Evolutionary conservation across 2,797 vertebrate genomes (phyloP), one percentile per base, ranked within the genome.

Genomic region (Scolopax rusticola): DNA sequence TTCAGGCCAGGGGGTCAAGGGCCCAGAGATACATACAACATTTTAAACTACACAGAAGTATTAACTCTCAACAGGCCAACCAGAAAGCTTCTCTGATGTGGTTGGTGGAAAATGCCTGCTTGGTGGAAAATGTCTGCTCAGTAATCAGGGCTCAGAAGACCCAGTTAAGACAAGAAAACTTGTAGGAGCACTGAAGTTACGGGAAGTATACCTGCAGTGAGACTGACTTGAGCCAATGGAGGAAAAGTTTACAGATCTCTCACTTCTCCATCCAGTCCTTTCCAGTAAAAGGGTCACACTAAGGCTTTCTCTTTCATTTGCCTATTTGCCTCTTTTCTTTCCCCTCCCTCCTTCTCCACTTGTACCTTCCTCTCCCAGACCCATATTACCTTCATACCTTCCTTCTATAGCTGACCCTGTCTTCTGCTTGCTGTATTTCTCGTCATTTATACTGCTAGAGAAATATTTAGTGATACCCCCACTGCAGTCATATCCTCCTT

Each of bases 191-290:
- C 40, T 18, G 28, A 80, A 59, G 33, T 59, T 64, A 64, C 0
- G 0, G 27, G 17, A 5, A 33, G 27, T n/a, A 60, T 14, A 71
- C 15, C 17, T 38, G 19, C 32, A 76, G 3, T 1, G 1, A 28
- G 41, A 63, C n/a, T 51, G 43, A 59, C 36, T 56, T 51, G 17
- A 43, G 36, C 17, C 74, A 69, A 33, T 14, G 10, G 30, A 51
- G 12, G 32, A 40, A 40, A 40, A 40, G 19, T 33, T 75, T 69
- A 51, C 38, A 63, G 6, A 68, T 33, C 9, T 57, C n/a, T 63
- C 0, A 0, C 28, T 71, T 82, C 40, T 70, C 25, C 15, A n/a
- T 27, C 12, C 17, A 36, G 21, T n/a, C 19, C 25, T 33, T 53
- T 47, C 53, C 30, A 40, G 30, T 20, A 48, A 91, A 57, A 36